These are phyloP conservation scores for Enteromius argenteus DNA, from an alignment of 2,797 vertebrate species.

Conservation along the genomic window DNA sequence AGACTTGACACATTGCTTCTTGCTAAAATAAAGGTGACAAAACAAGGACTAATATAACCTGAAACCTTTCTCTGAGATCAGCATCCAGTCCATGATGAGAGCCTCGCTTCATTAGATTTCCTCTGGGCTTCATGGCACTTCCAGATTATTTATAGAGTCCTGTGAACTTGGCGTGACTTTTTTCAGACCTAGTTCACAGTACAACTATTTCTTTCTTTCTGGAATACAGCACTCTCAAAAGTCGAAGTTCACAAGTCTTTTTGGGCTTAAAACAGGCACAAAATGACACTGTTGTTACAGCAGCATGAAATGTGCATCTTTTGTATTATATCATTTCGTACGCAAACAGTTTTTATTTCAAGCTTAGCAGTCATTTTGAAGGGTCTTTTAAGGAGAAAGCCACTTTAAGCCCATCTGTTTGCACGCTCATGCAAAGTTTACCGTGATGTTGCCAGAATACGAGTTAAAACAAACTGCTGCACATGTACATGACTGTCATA, in stretches of 20 bases:
- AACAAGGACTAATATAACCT: neutral
- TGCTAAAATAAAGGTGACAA: constrained; percentile 33
- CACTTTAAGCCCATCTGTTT: constrained; percentile 1
- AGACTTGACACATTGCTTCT: neutral
- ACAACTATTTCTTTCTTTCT: constrained; percentile 7
- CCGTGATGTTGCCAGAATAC: neutral
- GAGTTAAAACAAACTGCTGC: neutral
- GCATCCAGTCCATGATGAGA: neutral
- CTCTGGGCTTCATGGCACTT: constrained; percentile 11
- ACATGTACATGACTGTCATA: constrained; percentile 13
- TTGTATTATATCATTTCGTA: neutral
- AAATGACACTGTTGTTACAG: neutral
- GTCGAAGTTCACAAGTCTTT: neutral
- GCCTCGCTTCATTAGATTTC: constrained; percentile 9
- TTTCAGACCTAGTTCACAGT: constrained; percentile 3
- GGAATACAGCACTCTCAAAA: neutral
- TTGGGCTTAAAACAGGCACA: neutral
- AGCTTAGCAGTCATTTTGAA: neutral
- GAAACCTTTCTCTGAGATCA: neutral
- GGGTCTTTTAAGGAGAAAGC: neutral
- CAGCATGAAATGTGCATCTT: neutral
- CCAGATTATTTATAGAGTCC: constrained; percentile 29
- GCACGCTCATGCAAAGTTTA: neutral
- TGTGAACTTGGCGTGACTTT: constrained; percentile 29
- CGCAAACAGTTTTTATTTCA: neutral